phyloP scores from a whole-genome alignment of 2,888 invertebrate genomes.

The Coelinius sp. region DNA sequence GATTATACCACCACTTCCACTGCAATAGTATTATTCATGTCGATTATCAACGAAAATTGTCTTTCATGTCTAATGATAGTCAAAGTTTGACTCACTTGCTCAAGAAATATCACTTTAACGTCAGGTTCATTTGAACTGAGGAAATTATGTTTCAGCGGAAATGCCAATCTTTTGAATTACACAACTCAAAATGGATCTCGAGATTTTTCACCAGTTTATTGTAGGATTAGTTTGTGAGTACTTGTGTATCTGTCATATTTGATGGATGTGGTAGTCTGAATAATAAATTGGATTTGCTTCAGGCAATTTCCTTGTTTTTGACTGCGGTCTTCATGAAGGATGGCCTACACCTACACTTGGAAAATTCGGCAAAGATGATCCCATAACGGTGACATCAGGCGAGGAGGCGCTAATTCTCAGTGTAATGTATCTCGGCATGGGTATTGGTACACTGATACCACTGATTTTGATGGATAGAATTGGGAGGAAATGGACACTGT shows the following conservation, averaged over 20 bases:
- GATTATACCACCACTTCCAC: conserved; percentile 16
- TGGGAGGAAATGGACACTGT: conserved; percentile 65
- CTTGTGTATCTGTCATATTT: not conserved
- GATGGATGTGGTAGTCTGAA: conserved; percentile 18
- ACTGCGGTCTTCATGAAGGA: conserved; percentile 67
- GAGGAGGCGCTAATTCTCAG: conserved; percentile 61
- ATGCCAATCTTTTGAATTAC: conserved; percentile 62
- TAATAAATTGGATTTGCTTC: conserved; percentile 3
- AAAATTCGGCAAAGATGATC: conserved; percentile 60
- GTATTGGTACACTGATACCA: conserved; percentile 62
- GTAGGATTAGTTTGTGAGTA: conserved; percentile 67
- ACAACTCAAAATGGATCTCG: conserved; percentile 62
- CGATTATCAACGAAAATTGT: not conserved
- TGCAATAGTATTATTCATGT: not conserved
- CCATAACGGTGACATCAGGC: conserved; percentile 47
- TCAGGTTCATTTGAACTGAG: not conserved
- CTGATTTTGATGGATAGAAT: conserved; percentile 65
- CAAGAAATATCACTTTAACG: not conserved
- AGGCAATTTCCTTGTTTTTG: conserved; percentile 67
- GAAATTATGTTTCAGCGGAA: not conserved
- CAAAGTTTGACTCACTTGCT: conserved; percentile 6
- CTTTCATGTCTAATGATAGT: not conserved
- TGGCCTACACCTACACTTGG: conserved; percentile 67
- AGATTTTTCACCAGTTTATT: conserved; percentile 62
- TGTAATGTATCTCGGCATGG: conserved; percentile 63